Conservation (phyloP, 2,113 vertebrate genomes). For the Cheirogaleus medius region DNA sequence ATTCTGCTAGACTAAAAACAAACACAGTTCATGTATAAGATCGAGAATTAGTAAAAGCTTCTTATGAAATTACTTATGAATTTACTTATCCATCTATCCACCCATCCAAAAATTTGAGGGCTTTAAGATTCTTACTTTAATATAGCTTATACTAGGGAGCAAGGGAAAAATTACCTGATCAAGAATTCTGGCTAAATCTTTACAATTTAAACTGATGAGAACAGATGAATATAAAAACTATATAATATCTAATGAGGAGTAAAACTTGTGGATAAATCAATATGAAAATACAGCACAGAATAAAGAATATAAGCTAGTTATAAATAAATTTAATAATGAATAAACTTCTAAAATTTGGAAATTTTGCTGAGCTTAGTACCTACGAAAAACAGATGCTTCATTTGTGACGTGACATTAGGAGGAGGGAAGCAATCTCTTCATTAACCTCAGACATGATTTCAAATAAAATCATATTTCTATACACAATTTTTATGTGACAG, state of each 20-base stretch:
- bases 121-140: not conserved
- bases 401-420: not conserved
- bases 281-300: not conserved
- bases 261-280: not conserved
- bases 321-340: not conserved
- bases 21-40: not conserved
- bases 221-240: not conserved
- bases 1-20: not conserved
- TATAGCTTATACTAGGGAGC: not conserved
- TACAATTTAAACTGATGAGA: not conserved
- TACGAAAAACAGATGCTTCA: constrained; percentile 7
- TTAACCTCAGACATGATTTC: not conserved
- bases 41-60: not conserved
- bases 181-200: not conserved
- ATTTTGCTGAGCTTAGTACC: not conserved
- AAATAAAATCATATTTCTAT: constrained; percentile 2
- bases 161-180: not conserved
- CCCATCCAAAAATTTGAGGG: not conserved
- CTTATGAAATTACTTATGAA: not conserved
- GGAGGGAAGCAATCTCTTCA: not conserved
- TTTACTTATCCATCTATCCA: not conserved
- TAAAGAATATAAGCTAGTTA: constrained; percentile 9
- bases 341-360: not conserved
- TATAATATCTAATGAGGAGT: not conserved
- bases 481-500: not conserved